Evolutionary conservation across 2,888 invertebrate species (phyloP).

Genomic region (Papilio gigon): DNA sequence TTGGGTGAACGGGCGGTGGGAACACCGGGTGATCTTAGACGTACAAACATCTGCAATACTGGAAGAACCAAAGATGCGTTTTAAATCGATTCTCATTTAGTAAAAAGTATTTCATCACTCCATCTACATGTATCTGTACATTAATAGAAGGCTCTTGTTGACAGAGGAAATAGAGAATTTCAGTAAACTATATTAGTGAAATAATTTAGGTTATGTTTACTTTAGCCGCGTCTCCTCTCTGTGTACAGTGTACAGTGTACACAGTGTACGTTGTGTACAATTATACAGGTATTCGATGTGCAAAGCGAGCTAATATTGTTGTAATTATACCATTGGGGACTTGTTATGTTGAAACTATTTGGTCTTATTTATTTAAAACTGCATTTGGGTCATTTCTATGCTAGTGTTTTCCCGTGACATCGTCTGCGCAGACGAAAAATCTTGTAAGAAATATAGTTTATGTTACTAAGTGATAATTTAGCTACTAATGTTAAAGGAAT

Average conservation of each 20-base stretch:
- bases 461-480: too few relatives aligned
- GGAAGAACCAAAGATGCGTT: too few relatives aligned
- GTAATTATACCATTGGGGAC: slow-evolving; percentile 7
- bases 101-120: too few relatives aligned
- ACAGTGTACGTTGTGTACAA: background rate
- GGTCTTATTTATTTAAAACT: background rate
- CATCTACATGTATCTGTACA: too few relatives aligned
- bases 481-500: too few relatives aligned
- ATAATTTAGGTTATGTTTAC: slow-evolving; percentile 3
- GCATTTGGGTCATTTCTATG: background rate
- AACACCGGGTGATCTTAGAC: too few relatives aligned
- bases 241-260: background rate
- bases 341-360: background rate
- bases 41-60: too few relatives aligned
- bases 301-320: slow-evolving; percentile 7
- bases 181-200: slow-evolving; percentile 4
- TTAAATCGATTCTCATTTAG: too few relatives aligned
- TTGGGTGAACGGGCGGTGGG: too few relatives aligned
- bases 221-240: background rate
- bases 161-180: background rate
- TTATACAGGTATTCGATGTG: slow-evolving; percentile 6
- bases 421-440: too few relatives aligned
- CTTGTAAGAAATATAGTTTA: too few relatives aligned
- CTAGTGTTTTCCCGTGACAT: too few relatives aligned
- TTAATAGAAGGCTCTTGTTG: background rate